Evolutionary conservation across 2,797 vertebrate species (phyloP).

Genomic region (Fratercula arctica): DNA sequence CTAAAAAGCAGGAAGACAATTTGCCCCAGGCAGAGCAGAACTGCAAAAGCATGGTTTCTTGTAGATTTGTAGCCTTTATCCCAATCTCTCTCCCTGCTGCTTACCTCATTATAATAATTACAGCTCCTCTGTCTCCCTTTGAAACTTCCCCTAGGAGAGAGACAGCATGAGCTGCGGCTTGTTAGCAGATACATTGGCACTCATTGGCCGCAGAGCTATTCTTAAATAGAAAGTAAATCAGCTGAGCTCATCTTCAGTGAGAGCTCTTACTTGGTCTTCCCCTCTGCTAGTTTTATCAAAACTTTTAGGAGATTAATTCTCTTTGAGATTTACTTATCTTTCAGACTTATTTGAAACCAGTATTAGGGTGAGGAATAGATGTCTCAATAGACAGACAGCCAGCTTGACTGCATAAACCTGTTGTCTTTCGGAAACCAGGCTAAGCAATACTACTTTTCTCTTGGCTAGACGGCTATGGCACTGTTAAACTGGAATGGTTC

Average conservation of each 20-base stretch:
- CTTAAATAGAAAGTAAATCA: not conserved
- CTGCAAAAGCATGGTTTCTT: not conserved
- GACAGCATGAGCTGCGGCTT: not conserved
- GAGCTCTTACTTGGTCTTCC: not conserved
- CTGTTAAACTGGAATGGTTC: not conserved
- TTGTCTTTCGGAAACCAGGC: not conserved
- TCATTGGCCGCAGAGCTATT: not conserved
- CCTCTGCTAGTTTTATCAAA: not conserved
- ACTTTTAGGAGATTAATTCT: not conserved
- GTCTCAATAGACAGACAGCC: not conserved
- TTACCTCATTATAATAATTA: constrained; percentile 18
- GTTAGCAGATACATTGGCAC: not conserved
- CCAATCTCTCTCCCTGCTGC: not conserved
- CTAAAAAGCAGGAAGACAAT: not conserved
- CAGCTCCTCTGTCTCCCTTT: not conserved
- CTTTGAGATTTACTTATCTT: not conserved
- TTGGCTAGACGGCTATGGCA: not conserved
- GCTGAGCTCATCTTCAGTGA: not conserved
- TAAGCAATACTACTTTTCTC: not conserved
- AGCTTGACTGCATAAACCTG: not conserved
- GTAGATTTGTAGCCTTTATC: not conserved
- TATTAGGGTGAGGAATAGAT: not conserved
- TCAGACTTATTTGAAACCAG: not conserved
- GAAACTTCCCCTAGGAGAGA: not conserved
- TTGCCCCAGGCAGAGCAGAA: not conserved